Evolutionary conservation across 2,797 vertebrate genomes (phyloP).

Genomic region (Xiphorhynchus erythropygius): DNA sequence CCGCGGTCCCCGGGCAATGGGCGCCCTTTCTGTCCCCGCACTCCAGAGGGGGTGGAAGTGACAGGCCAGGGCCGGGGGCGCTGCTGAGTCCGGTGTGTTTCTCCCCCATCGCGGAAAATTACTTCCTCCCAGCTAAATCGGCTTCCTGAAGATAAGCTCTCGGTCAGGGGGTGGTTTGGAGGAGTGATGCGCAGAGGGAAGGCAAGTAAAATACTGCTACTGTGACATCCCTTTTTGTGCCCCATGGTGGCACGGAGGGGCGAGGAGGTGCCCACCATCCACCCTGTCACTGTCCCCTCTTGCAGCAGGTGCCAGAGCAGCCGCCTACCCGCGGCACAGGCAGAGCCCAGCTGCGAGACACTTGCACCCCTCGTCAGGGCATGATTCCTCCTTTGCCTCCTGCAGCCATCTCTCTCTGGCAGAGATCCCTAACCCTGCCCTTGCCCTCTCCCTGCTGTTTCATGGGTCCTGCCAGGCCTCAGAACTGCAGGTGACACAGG

Average conservation of each 20-base stretch:
- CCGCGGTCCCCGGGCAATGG: neutral
- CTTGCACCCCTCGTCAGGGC: neutral
- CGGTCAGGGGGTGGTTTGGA: neutral
- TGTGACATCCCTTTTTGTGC: neutral
- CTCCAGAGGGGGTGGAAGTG: neutral
- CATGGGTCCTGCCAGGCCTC: neutral
- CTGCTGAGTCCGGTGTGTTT: neutral
- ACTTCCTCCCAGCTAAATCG: neutral
- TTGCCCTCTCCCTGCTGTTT: neutral
- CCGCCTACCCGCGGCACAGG: neutral
- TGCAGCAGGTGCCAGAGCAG: neutral
- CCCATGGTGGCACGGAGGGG: neutral
- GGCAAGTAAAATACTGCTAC: neutral
- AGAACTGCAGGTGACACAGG: neutral
- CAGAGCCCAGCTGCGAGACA: neutral
- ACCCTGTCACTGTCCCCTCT: neutral
- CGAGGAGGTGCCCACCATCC: neutral
- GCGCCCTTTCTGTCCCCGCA: neutral
- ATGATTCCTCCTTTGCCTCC: neutral
- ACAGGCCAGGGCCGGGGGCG: neutral
- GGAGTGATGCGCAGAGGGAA: neutral
- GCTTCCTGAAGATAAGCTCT: constrained; percentile 24
- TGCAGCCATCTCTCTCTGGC: neutral
- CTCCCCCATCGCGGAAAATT: constrained; percentile 6
- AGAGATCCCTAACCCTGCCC: neutral